Evolutionary conservation across 2,797 vertebrate genomes (phyloP).

Genomic region (Enoplosus armatus): DNA sequence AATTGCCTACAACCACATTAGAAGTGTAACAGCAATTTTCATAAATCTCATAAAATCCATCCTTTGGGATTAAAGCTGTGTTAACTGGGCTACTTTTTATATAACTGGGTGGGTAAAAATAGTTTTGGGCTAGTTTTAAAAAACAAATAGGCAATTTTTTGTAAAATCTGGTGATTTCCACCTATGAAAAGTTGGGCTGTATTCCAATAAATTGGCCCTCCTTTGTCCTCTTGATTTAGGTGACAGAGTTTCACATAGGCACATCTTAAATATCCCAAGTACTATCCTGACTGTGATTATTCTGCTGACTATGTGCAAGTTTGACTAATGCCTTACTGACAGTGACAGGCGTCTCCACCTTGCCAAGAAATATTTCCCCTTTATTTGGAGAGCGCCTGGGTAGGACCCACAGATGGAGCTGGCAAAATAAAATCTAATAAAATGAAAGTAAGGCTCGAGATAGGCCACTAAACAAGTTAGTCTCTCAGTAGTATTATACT

Average conservation of each 20-base stretch:
- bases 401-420: not conserved
- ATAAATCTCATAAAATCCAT: constrained; percentile 25
- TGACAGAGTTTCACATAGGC: not conserved
- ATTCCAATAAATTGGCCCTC: too few relatives aligned
- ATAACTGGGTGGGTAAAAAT: too few relatives aligned
- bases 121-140: too few relatives aligned
- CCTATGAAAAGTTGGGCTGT: not conserved
- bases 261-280: not conserved
- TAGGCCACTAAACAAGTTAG: not conserved
- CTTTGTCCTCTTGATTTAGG: not conserved
- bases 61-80: constrained; percentile 14
- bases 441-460: not conserved
- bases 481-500: not conserved
- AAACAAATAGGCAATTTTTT: too few relatives aligned
- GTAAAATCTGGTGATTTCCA: too few relatives aligned
- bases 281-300: not conserved
- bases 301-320: not conserved
- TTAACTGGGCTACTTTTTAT: constrained; percentile 7
- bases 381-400: not conserved
- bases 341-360: not conserved
- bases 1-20: constrained; percentile 26
- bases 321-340: constrained; percentile 1
- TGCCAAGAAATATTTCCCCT: not conserved
- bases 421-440: constrained; percentile 9
- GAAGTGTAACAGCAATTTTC: constrained; percentile 23